Conservation (phyloP, 2,797 vertebrate species). For the Picus viridis region DNA sequence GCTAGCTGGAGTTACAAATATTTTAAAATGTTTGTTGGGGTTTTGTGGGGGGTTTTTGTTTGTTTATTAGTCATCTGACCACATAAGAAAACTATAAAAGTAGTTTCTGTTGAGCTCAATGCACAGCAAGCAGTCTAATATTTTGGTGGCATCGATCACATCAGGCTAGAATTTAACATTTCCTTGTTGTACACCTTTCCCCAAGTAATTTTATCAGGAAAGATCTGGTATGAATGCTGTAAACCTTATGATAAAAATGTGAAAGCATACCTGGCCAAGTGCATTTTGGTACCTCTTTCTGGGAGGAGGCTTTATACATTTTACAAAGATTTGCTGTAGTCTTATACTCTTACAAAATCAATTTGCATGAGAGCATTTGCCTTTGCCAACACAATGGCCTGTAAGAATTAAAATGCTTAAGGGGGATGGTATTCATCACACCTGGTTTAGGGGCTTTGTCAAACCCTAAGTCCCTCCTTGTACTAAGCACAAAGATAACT, state of each 20-base stretch:
- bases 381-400: conserved; percentile 1
- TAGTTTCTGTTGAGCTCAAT: neutral
- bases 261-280: neutral
- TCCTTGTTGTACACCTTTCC: neutral
- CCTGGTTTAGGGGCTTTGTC: conserved; percentile 22
- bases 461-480: neutral
- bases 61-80: neutral
- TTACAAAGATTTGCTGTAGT: neutral
- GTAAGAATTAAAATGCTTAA: conserved; percentile 1
- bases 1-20: neutral
- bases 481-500: neutral
- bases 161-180: neutral
- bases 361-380: neutral
- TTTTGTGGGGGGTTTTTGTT: too few relatives aligned
- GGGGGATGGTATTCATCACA: neutral
- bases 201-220: neutral
- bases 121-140: neutral
- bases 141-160: neutral
- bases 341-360: neutral
- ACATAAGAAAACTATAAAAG: neutral
- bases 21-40: neutral
- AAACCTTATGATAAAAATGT: neutral
- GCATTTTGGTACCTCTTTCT: neutral
- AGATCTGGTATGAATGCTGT: neutral
- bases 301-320: neutral